phyloP scores from a whole-genome alignment of 2,888 invertebrate species.

The Pycnomerus fuliginosus region DNA sequence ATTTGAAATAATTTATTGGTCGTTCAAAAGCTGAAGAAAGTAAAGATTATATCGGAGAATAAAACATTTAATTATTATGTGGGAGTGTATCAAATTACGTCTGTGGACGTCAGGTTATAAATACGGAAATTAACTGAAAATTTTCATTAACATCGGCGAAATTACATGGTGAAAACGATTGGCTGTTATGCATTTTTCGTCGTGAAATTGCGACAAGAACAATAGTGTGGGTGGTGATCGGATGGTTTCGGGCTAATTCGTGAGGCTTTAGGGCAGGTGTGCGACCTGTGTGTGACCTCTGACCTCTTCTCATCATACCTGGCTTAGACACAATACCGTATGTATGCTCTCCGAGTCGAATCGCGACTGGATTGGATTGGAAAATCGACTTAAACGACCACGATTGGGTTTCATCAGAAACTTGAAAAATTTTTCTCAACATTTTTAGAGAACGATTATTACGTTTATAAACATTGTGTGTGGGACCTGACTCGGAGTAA shows the following conservation, averaged over 20 bases:
- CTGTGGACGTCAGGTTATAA: conserved; percentile 1
- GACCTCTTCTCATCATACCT: conserved; percentile 33
- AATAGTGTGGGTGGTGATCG: conserved; percentile 13
- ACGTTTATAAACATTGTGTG: conserved; percentile 21
- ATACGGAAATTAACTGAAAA: conserved; percentile 3
- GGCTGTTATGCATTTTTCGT: conserved; percentile 12
- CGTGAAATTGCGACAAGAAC: conserved; percentile 19
- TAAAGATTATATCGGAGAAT: conserved; percentile 16
- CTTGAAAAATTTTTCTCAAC: conserved; percentile 11
- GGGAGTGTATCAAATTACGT: conserved; percentile 18
- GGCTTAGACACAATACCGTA: conserved; percentile 25
- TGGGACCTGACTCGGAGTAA: conserved; percentile 22
- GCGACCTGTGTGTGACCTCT: conserved; percentile 41
- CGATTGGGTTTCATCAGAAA: no score
- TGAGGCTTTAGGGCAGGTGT: conserved; percentile 40
- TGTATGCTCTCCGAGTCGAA: conserved; percentile 9
- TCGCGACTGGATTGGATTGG: conserved; percentile 11
- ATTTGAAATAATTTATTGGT: conserved; percentile 19
- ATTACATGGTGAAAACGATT: conserved; percentile 7
- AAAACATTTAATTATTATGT: conserved; percentile 18
- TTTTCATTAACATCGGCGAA: conserved; percentile 6
- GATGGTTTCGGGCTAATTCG: conserved; percentile 32
- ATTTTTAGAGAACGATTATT: conserved; percentile 8
- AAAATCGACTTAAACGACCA: conserved; percentile 15
- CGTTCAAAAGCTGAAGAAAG: conserved; percentile 16